Evolutionary conservation across 2,113 vertebrate genomes (phyloP).

Genomic region (Todiramphus chloris): DNA sequence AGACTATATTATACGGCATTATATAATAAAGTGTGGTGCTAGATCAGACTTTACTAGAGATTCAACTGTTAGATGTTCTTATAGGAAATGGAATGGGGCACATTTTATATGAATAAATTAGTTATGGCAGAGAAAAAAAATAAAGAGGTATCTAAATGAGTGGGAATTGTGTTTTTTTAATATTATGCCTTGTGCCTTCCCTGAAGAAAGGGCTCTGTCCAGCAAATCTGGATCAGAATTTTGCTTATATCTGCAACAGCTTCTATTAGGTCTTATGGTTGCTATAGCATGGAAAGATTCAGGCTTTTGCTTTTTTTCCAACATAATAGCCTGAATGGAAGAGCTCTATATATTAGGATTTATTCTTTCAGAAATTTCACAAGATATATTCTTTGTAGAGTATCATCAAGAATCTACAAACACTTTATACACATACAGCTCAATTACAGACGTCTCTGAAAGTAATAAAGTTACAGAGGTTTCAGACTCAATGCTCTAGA

Average conservation of each 20-base stretch:
- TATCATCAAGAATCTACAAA: neutral
- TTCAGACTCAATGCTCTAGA: neutral
- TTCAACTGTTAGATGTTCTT: neutral
- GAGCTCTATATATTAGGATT: neutral
- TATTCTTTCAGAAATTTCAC: neutral
- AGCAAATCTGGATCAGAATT: neutral
- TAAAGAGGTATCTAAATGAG: neutral
- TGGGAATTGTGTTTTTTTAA: neutral
- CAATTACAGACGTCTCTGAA: neutral
- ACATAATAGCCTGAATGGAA: neutral
- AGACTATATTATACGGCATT: too few species aligned
- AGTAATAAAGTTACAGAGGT: neutral
- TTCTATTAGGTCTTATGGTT: neutral
- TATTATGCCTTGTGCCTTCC: neutral
- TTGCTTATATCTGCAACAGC: neutral
- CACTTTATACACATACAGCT: neutral
- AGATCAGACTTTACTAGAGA: neutral
- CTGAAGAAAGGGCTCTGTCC: neutral
- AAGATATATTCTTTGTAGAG: neutral
- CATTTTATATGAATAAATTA: neutral
- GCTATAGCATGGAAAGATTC: neutral
- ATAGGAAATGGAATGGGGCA: neutral
- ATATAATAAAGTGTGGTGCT: neutral
- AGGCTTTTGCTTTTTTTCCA: neutral
- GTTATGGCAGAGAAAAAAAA: neutral